These are phyloP conservation scores for Gadopsis marmoratus DNA, from an alignment of 2,797 vertebrate species.

Conservation along the genomic window DNA sequence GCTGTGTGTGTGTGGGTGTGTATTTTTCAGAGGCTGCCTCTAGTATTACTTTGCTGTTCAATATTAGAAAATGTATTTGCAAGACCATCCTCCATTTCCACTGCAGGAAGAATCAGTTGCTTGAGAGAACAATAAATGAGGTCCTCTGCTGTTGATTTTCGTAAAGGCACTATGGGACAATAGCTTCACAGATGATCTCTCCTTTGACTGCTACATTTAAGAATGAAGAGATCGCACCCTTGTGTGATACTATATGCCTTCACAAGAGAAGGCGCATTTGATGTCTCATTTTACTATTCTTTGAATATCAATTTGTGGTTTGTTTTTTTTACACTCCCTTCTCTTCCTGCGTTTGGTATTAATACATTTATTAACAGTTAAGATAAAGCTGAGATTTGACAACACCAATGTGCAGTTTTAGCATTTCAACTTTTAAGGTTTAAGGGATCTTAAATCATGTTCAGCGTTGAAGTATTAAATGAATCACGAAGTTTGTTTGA, in stretches of 20 bases:
- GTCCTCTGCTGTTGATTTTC: conserved; percentile 61
- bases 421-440: not conserved
- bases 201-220: conserved; percentile 37
- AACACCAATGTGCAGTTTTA: not conserved
- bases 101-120: conserved; percentile 61
- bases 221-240: conserved; percentile 5
- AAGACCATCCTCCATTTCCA: conserved; percentile 54
- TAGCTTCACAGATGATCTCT: conserved; percentile 40
- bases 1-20: conserved; percentile 47
- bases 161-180: conserved; percentile 40
- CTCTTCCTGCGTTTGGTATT: not conserved
- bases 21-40: conserved; percentile 53
- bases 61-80: conserved; percentile 64
- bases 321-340: not conserved
- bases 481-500: conserved; percentile 6
- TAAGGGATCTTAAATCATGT: not conserved
- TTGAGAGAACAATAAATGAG: conserved; percentile 64
- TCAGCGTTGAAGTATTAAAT: not conserved
- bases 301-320: not conserved
- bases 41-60: conserved; percentile 64
- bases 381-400: not conserved
- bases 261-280: not conserved
- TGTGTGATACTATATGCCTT: not conserved
- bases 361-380: not conserved
- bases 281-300: not conserved